Evolutionary conservation across 1,140 invertebrate genomes (phyloP), one percentile per base, ranked within the genome.

Genomic region (Neotoxoptera formosana): DNA sequence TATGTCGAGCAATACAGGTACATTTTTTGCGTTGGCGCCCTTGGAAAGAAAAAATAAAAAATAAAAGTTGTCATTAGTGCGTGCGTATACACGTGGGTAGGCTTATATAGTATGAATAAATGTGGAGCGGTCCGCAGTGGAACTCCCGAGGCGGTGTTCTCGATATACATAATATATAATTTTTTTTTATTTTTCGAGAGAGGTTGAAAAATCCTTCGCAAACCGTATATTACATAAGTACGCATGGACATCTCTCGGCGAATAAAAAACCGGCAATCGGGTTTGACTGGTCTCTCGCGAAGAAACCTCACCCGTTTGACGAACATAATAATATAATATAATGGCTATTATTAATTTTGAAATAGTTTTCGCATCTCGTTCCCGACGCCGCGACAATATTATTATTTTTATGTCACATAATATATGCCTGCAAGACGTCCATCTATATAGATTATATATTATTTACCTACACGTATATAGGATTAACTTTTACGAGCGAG

Each of bases 11-110:
- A 30, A 21, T 83, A 7, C 47, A 92, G n/a, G 67, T 51, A 83
- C 90, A 92, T 93, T 93, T 53, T 90, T 83, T 86, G 91, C 91
- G 91, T 93, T 84, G 76, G 76, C 48, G 91, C 47, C 91, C 91
- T 93, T 93, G 91, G 76, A n/a, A 84, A 76, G 47, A 90, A 90
- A 53, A 53, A 53, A 91, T 47, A 76, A 89, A 90, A 90, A 92
- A 81, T 76, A 92, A 93, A 93, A 93, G 91, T 93, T 53, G 76
- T 93, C 90, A 93, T 93, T 86, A 93, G 47, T 34, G 60, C 21
- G 51, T 53, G n/a, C 34, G 34, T 56, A 53, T 36, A 67, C 53
- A 93, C 81, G 81, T 93, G 67, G 91, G 91, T 86, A 86, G 81
- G 47, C 76, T 93, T 93, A 93, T 92, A 67, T 92, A 67, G 41